A percentile compares a stretch with the other conserved stretches of the same genome.
Evolutionary conservation across 2,797 vertebrate species (phyloP).

Genomic region (Pogonophryne albipinna): DNA sequence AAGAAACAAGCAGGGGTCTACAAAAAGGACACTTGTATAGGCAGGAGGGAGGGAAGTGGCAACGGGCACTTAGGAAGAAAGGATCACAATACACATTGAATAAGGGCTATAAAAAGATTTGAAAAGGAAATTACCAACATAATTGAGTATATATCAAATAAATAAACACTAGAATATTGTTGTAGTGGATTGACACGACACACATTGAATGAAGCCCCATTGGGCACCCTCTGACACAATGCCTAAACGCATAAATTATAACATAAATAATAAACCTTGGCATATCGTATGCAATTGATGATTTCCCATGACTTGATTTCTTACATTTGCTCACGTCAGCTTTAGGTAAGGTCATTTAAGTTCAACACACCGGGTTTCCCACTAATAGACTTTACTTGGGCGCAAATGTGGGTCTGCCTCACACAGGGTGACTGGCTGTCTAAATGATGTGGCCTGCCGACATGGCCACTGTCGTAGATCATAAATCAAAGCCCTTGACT

Average conservation of each 20-base stretch:
- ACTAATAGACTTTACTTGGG: too few species aligned
- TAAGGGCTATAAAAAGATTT: conserved; percentile 8
- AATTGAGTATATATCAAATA: background rate
- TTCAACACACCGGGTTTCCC: too few species aligned
- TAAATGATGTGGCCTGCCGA: too few species aligned
- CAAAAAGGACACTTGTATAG: conserved; percentile 53
- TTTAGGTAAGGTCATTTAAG: conserved; percentile 3
- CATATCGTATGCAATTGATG: background rate
- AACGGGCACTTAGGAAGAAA: conserved; percentile 22
- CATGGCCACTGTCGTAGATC: too few species aligned
- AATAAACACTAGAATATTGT: background rate
- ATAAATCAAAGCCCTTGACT: too few species aligned
- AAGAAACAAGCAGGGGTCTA: conserved; percentile 39
- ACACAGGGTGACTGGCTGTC: too few species aligned
- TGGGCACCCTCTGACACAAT: background rate
- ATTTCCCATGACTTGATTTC: background rate
- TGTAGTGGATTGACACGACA: background rate
- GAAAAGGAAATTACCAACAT: conserved; percentile 5
- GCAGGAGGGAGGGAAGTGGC: conserved; percentile 37
- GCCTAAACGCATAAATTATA: too few species aligned
- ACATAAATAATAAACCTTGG: background rate
- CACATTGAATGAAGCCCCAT: background rate
- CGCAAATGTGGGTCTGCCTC: too few species aligned
- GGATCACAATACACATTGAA: conserved; percentile 38
- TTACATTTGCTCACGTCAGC: background rate